Percentiles rank a stretch among this genome's conserved stretches.
Evolutionary conservation across 2,797 vertebrate species (phyloP).

Genomic region (Netta rufina): DNA sequence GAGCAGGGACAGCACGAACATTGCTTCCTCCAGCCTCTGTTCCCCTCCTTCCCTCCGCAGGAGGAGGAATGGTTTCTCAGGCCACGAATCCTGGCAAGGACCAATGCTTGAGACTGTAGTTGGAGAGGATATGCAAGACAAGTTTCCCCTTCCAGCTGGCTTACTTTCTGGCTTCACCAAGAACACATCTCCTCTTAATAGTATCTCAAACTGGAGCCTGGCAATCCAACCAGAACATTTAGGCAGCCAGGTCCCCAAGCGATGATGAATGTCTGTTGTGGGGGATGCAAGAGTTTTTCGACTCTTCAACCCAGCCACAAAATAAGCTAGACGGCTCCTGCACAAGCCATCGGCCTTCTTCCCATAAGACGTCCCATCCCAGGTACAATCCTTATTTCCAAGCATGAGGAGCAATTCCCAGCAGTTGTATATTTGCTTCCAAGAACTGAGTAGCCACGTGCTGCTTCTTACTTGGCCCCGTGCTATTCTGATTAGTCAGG

Average conservation of each 20-base stretch:
- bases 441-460: background rate
- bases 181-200: background rate
- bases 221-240: background rate
- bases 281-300: background rate
- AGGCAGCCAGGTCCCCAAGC: background rate
- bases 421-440: background rate
- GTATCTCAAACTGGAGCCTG: background rate
- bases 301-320: background rate
- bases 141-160: background rate
- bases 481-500: background rate
- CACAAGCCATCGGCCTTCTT: background rate
- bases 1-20: background rate
- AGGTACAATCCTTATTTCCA: background rate
- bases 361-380: background rate
- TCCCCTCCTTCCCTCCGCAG: background rate
- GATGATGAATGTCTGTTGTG: background rate
- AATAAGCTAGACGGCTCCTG: background rate
- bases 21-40: background rate
- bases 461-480: background rate
- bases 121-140: background rate
- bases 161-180: background rate
- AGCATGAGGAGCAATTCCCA: background rate
- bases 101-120: background rate
- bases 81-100: background rate
- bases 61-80: accelerated